Conservation (phyloP, 1,140 invertebrate genomes). For the Meloidogyne chitwoodi region DNA sequence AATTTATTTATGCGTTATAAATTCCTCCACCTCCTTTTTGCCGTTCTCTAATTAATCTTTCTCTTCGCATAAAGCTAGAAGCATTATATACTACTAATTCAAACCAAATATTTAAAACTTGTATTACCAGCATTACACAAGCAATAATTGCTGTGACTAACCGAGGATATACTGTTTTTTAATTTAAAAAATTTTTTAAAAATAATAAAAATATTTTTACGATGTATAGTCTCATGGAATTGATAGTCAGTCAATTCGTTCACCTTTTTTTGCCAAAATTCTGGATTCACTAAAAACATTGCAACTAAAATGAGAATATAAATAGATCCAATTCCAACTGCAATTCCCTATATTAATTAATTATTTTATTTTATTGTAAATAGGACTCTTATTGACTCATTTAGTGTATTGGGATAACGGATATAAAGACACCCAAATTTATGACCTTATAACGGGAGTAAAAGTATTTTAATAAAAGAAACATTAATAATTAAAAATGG, state of each 20-base stretch:
- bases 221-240: constrained; percentile 4
- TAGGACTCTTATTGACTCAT: too few relatives aligned
- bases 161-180: constrained; percentile 3
- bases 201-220: not conserved
- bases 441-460: too few relatives aligned
- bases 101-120: constrained; percentile 20
- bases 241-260: constrained; percentile 9
- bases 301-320: constrained; percentile 1
- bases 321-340: constrained; percentile 5
- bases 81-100: constrained; percentile 17
- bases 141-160: constrained; percentile 1
- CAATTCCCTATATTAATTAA: constrained; percentile 7
- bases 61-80: constrained; percentile 2
- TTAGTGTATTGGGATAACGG: too few relatives aligned
- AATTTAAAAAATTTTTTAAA: not conserved
- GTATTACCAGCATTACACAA: constrained; percentile 8
- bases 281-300: constrained; percentile 8
- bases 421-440: too few relatives aligned
- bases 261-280: constrained; percentile 14
- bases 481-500: constrained; percentile 14
- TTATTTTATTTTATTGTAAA: not conserved
- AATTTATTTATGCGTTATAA: not conserved
- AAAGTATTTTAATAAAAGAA: not conserved
- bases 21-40: not conserved
- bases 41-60: not conserved